These are phyloP conservation scores for Diuraphis noxia DNA, from an alignment of 1,140 invertebrate species.

Conservation along the genomic window DNA sequence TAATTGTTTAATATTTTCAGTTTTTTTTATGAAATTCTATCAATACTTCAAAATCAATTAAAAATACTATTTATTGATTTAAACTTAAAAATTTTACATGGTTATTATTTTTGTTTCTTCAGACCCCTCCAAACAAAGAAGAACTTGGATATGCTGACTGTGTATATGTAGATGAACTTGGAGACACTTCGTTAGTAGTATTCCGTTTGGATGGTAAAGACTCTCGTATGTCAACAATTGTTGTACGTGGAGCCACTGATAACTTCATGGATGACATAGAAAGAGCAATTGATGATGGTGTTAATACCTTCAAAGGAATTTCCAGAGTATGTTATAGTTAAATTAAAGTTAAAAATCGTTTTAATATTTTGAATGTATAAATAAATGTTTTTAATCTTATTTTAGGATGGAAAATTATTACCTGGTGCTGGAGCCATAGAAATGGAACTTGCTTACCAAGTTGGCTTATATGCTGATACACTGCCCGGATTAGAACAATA, in stretches of 20 bases:
- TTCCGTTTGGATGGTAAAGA: conserved; percentile 82
- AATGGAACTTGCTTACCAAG: conserved; percentile 86
- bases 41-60: too few species aligned
- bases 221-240: conserved; percentile 87
- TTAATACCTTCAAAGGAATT: conserved; percentile 95
- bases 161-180: conserved; percentile 93
- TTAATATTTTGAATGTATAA: background rate
- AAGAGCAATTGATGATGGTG: conserved; percentile 96
- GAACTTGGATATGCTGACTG: conserved; percentile 91
- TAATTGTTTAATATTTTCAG: too few species aligned
- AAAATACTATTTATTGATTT: background rate
- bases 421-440: conserved; percentile 94
- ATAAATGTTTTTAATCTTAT: background rate
- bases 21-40: background rate
- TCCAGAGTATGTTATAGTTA: conserved; percentile 64
- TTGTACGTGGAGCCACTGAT: conserved; percentile 94
- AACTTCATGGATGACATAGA: conserved; percentile 99
- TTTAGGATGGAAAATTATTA: conserved; percentile 76
- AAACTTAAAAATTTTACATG: background rate
- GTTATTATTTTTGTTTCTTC: background rate
- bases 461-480: conserved; percentile 85
- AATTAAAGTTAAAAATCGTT: background rate
- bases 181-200: conserved; percentile 90
- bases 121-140: conserved; percentile 81
- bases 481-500: conserved; percentile 96